Conservation (phyloP, 2,113 vertebrate genomes). For the Acrocephalus arundinaceus region DNA sequence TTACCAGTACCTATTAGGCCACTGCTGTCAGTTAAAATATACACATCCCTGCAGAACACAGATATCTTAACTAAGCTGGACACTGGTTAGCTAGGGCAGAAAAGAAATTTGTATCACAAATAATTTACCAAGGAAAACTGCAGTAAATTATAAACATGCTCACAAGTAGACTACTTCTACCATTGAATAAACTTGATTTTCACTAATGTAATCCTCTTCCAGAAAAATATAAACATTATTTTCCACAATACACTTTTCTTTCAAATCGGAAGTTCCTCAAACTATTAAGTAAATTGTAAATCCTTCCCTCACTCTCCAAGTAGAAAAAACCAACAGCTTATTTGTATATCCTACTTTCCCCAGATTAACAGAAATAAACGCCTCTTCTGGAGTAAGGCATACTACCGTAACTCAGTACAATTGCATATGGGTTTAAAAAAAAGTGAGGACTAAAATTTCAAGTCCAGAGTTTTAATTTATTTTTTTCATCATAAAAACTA, state of each 20-base stretch:
- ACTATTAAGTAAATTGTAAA: neutral
- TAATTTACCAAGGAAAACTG: neutral
- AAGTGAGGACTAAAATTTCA: neutral
- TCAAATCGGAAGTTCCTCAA: neutral
- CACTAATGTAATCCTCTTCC: neutral
- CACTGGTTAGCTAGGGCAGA: neutral
- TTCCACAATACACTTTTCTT: neutral
- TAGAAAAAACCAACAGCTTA: neutral
- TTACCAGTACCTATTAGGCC: neutral
- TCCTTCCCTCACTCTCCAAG: neutral
- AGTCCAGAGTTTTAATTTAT: neutral
- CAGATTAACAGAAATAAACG: neutral
- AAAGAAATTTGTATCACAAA: neutral
- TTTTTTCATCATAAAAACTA: neutral
- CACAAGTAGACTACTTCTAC: neutral
- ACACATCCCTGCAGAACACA: neutral
- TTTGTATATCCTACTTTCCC: neutral
- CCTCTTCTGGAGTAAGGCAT: neutral
- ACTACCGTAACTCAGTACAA: neutral
- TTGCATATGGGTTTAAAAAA: neutral
- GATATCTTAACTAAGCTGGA: neutral
- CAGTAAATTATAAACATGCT: neutral
- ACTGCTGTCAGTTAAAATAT: neutral
- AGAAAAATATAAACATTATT: neutral
- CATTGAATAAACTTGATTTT: neutral